A percentile compares a stretch with the other conserved stretches of the same genome.
Conservation (phyloP, 1,140 invertebrate genomes). For the Atta colombica region DNA sequence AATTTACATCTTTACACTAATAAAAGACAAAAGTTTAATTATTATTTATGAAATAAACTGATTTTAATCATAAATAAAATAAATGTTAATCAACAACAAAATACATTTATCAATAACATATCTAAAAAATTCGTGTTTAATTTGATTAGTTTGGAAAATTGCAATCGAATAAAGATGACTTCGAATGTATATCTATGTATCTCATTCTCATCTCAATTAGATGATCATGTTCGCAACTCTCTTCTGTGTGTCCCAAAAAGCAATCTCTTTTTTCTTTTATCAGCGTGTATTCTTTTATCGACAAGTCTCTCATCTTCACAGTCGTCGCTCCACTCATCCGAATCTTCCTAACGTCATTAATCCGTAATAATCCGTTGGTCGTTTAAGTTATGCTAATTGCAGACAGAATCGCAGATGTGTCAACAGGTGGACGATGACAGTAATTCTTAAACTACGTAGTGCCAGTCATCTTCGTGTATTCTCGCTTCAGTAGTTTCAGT, state of each 20-base stretch:
- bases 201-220: too few species aligned
- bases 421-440: constrained; percentile 12
- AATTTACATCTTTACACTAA: too few species aligned
- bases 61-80: not conserved
- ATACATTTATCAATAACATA: not conserved
- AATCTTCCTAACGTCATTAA: constrained; percentile 72
- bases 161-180: not conserved
- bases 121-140: not conserved
- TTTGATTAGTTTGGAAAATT: not conserved
- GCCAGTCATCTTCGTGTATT: constrained; percentile 22
- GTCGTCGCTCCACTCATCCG: constrained; percentile 51
- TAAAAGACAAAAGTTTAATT: not conserved
- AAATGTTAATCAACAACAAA: not conserved
- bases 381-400: constrained; percentile 76
- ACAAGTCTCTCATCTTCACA: not conserved
- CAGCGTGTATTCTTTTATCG: not conserved
- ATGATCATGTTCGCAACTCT: not conserved
- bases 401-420: constrained; percentile 59
- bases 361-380: constrained; percentile 73
- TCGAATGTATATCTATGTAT: not conserved
- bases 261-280: constrained; percentile 5
- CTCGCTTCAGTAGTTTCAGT: not conserved
- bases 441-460: not conserved
- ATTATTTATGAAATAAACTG: not conserved
- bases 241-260: not conserved